Evolutionary conservation across 2,888 invertebrate species (phyloP), one percentile per base, ranked within the genome.

Genomic region (Hedychridium roseum): DNA sequence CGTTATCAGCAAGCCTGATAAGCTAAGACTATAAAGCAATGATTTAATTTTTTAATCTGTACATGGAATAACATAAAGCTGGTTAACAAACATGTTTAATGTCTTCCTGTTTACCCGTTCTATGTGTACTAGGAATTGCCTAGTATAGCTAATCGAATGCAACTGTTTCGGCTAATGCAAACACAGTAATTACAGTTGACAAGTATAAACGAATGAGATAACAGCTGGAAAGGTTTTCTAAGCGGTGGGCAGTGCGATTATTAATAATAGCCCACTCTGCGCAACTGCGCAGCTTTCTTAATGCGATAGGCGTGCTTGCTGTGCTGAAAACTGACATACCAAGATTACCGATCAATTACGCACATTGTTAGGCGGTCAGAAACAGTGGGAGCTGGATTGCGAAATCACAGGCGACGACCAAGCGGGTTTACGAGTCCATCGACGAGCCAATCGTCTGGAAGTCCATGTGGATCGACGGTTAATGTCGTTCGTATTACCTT

Each of bases 301-400:
- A 14, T 40, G 27, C 26, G 47, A 50, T 52, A 47, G 50, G 54
- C 50, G 47, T 40, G 6, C 36, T 27, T 34, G 41, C 28, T 7
- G 31, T 36, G 38, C 43, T 60, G 45, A 43, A 47, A 44, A 39
- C 17, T 31, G 12, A 34, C 46, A 23, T 34, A 39, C 39, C 40
- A 44, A 53, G 46, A 43, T 53, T 50, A 39, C 27, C 62, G 43
- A 63, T 62, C 60, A 60, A 62, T 62, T 62, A 63, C 54, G 47
- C 44, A 50, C 49, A 60, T 51, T 60, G 61, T 61, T 57, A 31
- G 36, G 43, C 28, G 16, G 34, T 18, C 12, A 9, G 18, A 31
- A 14, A 12, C 9, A 20, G 26, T 23, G 12, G 3, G 16, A 9
- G 15, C 16, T 23, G 26, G 27, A 42, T 34, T 51, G 30, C 34